Evolutionary conservation across 2,888 invertebrate genomes (phyloP).

Genomic region (Hyppa rectilinea): DNA sequence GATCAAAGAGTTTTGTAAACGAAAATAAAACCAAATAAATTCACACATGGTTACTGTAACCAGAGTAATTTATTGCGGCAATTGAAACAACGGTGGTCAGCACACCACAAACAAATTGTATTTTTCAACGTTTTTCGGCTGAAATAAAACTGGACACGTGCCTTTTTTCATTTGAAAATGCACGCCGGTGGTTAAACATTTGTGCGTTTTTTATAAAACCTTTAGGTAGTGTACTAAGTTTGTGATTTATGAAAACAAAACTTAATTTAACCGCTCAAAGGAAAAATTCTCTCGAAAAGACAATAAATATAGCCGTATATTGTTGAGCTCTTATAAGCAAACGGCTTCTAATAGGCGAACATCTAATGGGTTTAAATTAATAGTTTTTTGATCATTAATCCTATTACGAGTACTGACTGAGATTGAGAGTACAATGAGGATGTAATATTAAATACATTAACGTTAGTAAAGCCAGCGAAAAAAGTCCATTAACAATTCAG

Average conservation of each 20-base stretch:
- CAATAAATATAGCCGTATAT: too few relatives aligned
- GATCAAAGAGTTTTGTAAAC: conserved; percentile 36
- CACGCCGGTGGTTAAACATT: neutral
- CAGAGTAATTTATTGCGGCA: conserved; percentile 43
- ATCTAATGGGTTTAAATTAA: too few relatives aligned
- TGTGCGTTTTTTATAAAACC: neutral
- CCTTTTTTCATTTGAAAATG: conserved; percentile 18
- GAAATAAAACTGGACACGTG: conserved; percentile 36
- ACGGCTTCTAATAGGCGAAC: too few relatives aligned
- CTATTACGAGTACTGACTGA: too few relatives aligned
- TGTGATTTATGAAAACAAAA: neutral
- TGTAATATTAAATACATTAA: neutral
- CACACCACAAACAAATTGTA: conserved; percentile 54
- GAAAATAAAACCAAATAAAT: conserved; percentile 44
- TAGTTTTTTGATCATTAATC: too few relatives aligned
- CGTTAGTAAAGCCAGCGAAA: neutral
- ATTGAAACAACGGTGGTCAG: conserved; percentile 50
- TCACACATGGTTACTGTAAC: conserved; percentile 48
- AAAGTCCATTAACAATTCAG: neutral
- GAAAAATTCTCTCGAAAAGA: too few relatives aligned
- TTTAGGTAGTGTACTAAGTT: neutral
- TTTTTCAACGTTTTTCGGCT: conserved; percentile 26
- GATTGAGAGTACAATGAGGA: neutral
- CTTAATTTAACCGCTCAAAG: too few relatives aligned
- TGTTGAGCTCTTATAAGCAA: too few relatives aligned